These are phyloP conservation scores for Thinocorus orbignyianus DNA, from an alignment of 2,113 vertebrate genomes.

Conservation along the genomic window DNA sequence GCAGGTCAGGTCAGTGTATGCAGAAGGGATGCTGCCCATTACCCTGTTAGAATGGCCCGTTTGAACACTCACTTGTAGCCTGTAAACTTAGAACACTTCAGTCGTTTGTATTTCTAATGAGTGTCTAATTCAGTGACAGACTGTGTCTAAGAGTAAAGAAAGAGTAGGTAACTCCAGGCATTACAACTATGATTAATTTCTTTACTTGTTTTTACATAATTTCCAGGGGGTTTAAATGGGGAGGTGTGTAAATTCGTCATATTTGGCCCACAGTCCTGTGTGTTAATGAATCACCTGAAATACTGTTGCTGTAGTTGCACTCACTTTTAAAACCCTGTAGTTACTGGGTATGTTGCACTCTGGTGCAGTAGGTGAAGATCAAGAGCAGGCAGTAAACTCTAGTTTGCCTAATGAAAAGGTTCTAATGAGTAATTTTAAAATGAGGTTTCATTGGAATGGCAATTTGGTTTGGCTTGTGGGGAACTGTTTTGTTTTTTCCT, in stretches of 20 bases:
- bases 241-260: background rate
- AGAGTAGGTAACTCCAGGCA: background rate
- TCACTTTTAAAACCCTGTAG: background rate
- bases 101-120: background rate
- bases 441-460: background rate
- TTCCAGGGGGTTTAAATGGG: background rate
- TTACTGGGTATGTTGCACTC: background rate
- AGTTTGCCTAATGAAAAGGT: background rate
- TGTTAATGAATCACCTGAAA: background rate
- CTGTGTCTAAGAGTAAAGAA: background rate
- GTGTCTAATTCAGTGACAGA: background rate
- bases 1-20: background rate
- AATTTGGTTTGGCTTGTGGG: background rate
- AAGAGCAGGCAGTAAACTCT: background rate
- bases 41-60: background rate
- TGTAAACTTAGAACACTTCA: background rate
- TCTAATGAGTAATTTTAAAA: background rate
- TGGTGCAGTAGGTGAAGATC: background rate
- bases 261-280: background rate
- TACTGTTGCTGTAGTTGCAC: background rate
- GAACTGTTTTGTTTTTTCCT: background rate
- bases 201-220: background rate
- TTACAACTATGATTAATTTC: background rate
- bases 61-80: background rate
- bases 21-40: background rate